These are phyloP conservation scores for Oncorhynchus kisutch DNA, from an alignment of 2,113 vertebrate species.

Conservation along the genomic window DNA sequence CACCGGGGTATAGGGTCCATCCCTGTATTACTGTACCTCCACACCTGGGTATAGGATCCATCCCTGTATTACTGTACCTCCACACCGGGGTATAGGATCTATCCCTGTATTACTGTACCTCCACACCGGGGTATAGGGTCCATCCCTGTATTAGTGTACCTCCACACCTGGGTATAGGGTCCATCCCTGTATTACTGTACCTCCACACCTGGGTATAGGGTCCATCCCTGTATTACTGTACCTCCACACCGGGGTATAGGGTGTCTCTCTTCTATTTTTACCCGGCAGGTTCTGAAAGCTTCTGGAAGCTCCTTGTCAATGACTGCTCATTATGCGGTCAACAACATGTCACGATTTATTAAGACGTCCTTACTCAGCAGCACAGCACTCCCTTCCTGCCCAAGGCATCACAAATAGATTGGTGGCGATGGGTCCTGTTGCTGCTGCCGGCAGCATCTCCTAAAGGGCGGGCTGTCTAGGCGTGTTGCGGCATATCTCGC, in stretches of 20 bases:
- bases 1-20: too few relatives aligned
- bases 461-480: constrained; percentile 49
- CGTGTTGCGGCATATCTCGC: constrained; percentile 44
- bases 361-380: constrained; percentile 73
- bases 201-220: too few relatives aligned
- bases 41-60: too few relatives aligned
- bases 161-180: too few relatives aligned
- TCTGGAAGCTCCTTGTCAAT: constrained; percentile 71
- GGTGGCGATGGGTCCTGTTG: constrained; percentile 53
- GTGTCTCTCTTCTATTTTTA: constrained; percentile 72
- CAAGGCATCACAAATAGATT: constrained; percentile 59
- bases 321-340: constrained; percentile 62
- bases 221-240: too few relatives aligned
- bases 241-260: constrained; percentile 30
- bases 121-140: too few relatives aligned
- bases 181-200: too few relatives aligned
- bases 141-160: not conserved
- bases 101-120: too few relatives aligned
- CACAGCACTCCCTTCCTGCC: not conserved
- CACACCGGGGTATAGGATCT: too few relatives aligned
- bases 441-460: constrained; percentile 53
- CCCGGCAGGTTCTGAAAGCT: constrained; percentile 67
- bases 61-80: too few relatives aligned
- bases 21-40: too few relatives aligned
- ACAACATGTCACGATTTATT: constrained; percentile 71